phyloP scores from a whole-genome alignment of 1,140 invertebrate genomes.

The Oryctes rhinoceros region DNA sequence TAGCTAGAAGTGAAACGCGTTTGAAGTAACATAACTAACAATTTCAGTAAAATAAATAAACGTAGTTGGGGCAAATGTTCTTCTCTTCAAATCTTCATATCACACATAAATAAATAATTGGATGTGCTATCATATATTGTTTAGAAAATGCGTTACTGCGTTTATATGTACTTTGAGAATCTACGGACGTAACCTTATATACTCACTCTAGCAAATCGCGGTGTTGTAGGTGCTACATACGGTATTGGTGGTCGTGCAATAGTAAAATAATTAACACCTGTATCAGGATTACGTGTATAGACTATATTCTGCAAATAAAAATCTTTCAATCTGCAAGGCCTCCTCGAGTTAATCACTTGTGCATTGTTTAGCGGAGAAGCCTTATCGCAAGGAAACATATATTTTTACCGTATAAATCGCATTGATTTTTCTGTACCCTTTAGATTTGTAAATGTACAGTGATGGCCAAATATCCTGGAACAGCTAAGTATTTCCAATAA shows the following conservation, averaged over 20 bases:
- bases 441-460: not conserved
- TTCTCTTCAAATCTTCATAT: not conserved
- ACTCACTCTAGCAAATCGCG: conserved; percentile 28
- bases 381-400: conserved; percentile 16
- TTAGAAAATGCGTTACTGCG: not conserved
- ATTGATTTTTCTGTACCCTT: conserved; percentile 21
- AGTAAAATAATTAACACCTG: conserved; percentile 28
- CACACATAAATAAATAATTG: conserved; percentile 29
- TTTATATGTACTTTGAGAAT: not conserved
- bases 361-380: not conserved
- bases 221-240: conserved; percentile 22
- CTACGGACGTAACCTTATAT: not conserved
- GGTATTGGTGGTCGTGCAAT: conserved; percentile 20
- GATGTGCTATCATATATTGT: not conserved
- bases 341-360: not conserved
- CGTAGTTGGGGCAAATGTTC: too few relatives aligned
- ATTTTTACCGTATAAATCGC: conserved; percentile 3
- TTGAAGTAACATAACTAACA: too few relatives aligned
- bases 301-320: conserved; percentile 26
- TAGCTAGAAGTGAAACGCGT: too few relatives aligned
- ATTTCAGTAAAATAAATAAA: too few relatives aligned
- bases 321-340: not conserved
- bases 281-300: conserved; percentile 24
- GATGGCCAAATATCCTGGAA: too few relatives aligned
- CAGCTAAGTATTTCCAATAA: too few relatives aligned